phyloP scores from a whole-genome alignment of 2,797 vertebrate genomes.

The Danionella dracula region DNA sequence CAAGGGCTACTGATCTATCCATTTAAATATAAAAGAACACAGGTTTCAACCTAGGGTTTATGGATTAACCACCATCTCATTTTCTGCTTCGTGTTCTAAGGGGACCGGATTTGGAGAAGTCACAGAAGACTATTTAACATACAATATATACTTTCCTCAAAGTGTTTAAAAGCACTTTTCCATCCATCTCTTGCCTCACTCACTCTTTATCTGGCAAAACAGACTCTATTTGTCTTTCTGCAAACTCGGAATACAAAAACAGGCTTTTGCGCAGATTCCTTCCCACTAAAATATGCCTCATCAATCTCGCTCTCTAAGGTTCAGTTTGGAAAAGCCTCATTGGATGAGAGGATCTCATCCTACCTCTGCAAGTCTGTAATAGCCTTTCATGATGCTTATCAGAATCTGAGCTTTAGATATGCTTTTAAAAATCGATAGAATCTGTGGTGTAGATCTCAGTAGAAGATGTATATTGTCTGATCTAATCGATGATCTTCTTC shows the following conservation, averaged over 20 bases:
- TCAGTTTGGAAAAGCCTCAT: conserved; percentile 61
- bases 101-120: too few relatives aligned
- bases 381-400: conserved; percentile 30
- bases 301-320: conserved; percentile 55
- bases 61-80: too few relatives aligned
- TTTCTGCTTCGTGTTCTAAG: too few relatives aligned
- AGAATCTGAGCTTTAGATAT: too few relatives aligned
- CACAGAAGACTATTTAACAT: too few relatives aligned
- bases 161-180: conserved; percentile 11
- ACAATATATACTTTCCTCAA: neutral
- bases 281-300: conserved; percentile 67
- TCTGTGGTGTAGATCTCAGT: too few relatives aligned
- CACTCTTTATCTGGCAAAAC: conserved; percentile 38
- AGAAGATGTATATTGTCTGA: too few relatives aligned
- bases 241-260: conserved; percentile 53
- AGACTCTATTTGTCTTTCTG: conserved; percentile 60
- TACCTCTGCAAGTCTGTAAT: conserved; percentile 31
- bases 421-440: too few relatives aligned
- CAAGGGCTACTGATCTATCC: too few relatives aligned
- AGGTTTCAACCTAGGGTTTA: too few relatives aligned
- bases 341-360: conserved; percentile 40
- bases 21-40: too few relatives aligned
- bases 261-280: conserved; percentile 61
- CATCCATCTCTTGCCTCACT: neutral
- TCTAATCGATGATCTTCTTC: conserved; percentile 14